Percentiles rank a stretch among this genome's conserved stretches.
Evolutionary conservation across 2,797 vertebrate species (phyloP).

Genomic region (Graptemys geographica): DNA sequence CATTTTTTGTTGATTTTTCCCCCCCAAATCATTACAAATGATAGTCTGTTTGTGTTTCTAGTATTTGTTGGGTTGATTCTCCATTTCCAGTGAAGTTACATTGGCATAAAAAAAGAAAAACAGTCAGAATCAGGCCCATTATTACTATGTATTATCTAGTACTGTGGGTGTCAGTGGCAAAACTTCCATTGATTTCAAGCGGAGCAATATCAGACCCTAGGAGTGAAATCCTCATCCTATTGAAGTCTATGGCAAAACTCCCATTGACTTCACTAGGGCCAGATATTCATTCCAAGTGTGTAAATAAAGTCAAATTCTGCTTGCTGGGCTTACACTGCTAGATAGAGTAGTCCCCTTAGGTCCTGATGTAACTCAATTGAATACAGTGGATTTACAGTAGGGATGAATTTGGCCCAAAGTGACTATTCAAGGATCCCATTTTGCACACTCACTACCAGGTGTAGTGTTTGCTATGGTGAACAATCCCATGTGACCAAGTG

Average conservation of each 20-base stretch:
- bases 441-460: background rate
- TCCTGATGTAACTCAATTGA: background rate
- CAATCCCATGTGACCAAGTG: background rate
- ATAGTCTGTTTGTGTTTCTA: background rate
- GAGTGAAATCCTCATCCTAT: background rate
- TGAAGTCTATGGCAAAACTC: background rate
- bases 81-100: background rate
- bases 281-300: background rate
- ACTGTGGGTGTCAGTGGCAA: background rate
- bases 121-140: background rate
- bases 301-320: background rate
- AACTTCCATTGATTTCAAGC: background rate
- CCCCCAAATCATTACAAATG: background rate
- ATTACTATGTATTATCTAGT: background rate
- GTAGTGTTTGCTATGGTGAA: background rate
- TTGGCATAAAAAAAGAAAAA: background rate
- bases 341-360: background rate
- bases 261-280: background rate
- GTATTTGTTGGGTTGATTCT: background rate
- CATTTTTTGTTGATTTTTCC: background rate
- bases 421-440: background rate
- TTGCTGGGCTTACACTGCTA: background rate
- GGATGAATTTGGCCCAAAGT: background rate
- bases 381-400: background rate
- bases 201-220: background rate